Evolutionary conservation across 1,140 invertebrate genomes (phyloP), one percentile per base, ranked within the genome.

Genomic region (Drosophila punjabiensis): DNA sequence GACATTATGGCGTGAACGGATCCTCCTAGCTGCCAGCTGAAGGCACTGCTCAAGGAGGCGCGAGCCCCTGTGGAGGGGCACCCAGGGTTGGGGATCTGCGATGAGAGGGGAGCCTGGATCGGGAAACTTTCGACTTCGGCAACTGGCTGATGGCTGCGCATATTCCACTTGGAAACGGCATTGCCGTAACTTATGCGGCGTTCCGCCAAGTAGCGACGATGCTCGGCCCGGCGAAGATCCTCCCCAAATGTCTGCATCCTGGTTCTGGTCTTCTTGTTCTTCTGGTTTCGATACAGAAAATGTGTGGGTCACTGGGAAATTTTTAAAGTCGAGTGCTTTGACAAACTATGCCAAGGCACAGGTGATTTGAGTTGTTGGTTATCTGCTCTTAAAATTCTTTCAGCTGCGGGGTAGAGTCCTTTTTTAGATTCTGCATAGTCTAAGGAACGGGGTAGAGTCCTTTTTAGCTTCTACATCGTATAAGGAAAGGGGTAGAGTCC

Each of bases 181-280:
- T 83, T 83, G 14, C 81, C 81, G 14, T 83, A 83, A 10, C 47
- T 58, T 2, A 67, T 60, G 1, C 82, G 60, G 16, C 74, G 28
- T 7, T 55, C 53, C 32, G 55, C 70, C 53, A 76, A 33, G 7
- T 66, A 39, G 6, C 81, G 81, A 35, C 81, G 81, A 1, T 52
- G 43, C 35, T 68, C 32, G 18, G 56, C 58, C 2, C n/a, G 56
- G 5, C 62, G 47, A n/a, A 43, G 48, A 3, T 41, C 43, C 4
- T 62, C 30, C 2, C 56, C 56, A 4, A 59, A 33, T 4, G 30
- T 24, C 20, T 18, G 28, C 55, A 63, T 77, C 28, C 28, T 16
- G n/a, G n/a, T n/a, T 3, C 41, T 6, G 20, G 20, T 10, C n/a
- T 30, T 16, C 24, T 61, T 14, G 30, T 1, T 13, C 14, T 48